Evolutionary conservation across 2,888 invertebrate species (phyloP).

Genomic region (Andricus curvator): DNA sequence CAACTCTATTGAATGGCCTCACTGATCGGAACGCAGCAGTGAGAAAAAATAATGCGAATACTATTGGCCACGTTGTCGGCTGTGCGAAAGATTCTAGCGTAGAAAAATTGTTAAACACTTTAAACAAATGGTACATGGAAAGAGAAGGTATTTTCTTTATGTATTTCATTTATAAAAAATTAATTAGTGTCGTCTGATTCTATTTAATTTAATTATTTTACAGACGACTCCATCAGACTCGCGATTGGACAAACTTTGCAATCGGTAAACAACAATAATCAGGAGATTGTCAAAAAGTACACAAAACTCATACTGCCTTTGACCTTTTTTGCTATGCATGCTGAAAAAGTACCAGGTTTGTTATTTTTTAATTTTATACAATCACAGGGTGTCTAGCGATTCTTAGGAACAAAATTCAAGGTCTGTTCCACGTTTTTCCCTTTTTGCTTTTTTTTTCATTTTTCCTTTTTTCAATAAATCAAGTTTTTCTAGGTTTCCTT

Average conservation of each 20-base stretch:
- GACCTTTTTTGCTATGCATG: conserved; percentile 95
- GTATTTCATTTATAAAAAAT: neutral
- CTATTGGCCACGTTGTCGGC: conserved; percentile 91
- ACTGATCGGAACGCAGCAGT: conserved; percentile 91
- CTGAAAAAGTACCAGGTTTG: conserved; percentile 83
- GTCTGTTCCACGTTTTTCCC: no score
- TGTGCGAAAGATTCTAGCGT: conserved; percentile 88
- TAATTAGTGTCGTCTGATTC: conserved; percentile 33
- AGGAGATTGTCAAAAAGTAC: conserved; percentile 89
- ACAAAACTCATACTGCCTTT: conserved; percentile 88
- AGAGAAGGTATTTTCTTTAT: conserved; percentile 80
- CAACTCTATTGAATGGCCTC: conserved; percentile 86
- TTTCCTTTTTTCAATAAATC: no score
- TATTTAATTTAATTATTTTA: conserved; percentile 43
- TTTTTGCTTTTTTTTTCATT: no score
- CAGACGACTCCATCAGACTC: conserved; percentile 87
- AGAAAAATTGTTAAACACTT: conserved; percentile 83
- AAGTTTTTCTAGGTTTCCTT: no score
- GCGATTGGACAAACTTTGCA: conserved; percentile 88
- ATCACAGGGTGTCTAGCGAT: no score
- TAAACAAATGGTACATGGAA: conserved; percentile 84
- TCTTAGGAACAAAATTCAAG: no score
- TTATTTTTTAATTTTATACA: conserved; percentile 41
- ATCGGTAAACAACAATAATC: conserved; percentile 90
- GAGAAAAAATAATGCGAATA: conserved; percentile 90